Base-by-base conservation (phyloP, 2,888 invertebrate species). In the Epistrophella euchroma region DNA sequence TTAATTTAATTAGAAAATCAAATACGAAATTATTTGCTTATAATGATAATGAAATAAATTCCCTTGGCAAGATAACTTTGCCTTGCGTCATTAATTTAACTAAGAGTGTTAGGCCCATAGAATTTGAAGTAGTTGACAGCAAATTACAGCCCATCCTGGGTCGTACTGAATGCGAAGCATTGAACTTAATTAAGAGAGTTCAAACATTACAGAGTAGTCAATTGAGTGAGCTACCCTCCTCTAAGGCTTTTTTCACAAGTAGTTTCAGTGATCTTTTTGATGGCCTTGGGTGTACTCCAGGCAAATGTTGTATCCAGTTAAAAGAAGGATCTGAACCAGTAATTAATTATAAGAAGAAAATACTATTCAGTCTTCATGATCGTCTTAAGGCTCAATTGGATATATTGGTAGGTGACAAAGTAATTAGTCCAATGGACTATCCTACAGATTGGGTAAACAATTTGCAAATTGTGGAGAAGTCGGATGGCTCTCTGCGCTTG, bases 281-380 rank as follows among this genome's bases (percentile, higher is more conserved):
- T 13, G 74, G 80, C 3, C 43, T 75, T 55, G 64, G 56, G 0
- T 19, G 58, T 37, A 62, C 87, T 62, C 88, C 84, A 11, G 82
- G 75, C n/a, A 80, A 71, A 55, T 78, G 56, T 71, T 43, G 35
- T 55, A 88, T 88, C 10, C n/a, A 75, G 25, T 58, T 85, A n/a
- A 84, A 84, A 19, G 85, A 88, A 55, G 78, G 88, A 60, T 72
- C 88, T 19, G n/a, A n/a, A n/a, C n/a, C n/a, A n/a, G 80, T 83
- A 5, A 17, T 88, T 9, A 85, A 88, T 35, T 88, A 88, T 45
- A 88, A 71, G 47, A 88, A 88, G 62, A 66, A 84, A n/a, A 83
- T 89, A 37, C 89, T 88, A 11, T 64, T 78, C 15, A 70, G 72
- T 15, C 37, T 89, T 47, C 55, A 62, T 37, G 79, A 82, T 43